Conservation (phyloP, 2,113 vertebrate species). For the Parus major region DNA sequence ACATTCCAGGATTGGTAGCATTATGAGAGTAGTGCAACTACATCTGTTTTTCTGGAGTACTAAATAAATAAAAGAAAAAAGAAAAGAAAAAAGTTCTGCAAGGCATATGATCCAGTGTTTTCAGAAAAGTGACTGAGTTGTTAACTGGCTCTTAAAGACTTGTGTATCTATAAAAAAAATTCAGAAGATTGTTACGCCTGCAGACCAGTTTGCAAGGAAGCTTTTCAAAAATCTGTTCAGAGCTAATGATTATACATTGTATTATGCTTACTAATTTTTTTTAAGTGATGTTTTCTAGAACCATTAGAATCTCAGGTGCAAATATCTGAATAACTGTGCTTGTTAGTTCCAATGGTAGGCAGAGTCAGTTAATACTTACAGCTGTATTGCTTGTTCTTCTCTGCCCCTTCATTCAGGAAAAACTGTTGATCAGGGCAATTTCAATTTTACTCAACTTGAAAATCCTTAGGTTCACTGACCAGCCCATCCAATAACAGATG, state of each 20-base stretch:
- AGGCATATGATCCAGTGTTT: not conserved
- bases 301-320: constrained; percentile 63
- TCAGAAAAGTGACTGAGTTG: not conserved
- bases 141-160: not conserved
- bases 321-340: constrained; percentile 58
- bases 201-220: not conserved
- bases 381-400: constrained; percentile 6
- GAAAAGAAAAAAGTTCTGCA: not conserved
- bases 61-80: not conserved
- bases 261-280: not conserved
- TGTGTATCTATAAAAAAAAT: not conserved
- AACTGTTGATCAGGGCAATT: constrained; percentile 54
- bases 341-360: not conserved
- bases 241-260: not conserved
- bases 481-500: not conserved
- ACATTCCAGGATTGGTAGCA: not conserved
- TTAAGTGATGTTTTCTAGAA: constrained; percentile 45
- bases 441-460: not conserved
- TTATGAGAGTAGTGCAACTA: not conserved
- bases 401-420: constrained; percentile 50
- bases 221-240: not conserved
- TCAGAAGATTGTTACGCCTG: not conserved
- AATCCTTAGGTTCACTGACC: not conserved
- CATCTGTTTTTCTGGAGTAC: not conserved
- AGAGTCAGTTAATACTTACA: constrained; percentile 11